Evolutionary conservation across 92 coral and sea anemone genomes (phyloP), one percentile per base, ranked within the genome.

Genomic region (Bergia sp.): DNA sequence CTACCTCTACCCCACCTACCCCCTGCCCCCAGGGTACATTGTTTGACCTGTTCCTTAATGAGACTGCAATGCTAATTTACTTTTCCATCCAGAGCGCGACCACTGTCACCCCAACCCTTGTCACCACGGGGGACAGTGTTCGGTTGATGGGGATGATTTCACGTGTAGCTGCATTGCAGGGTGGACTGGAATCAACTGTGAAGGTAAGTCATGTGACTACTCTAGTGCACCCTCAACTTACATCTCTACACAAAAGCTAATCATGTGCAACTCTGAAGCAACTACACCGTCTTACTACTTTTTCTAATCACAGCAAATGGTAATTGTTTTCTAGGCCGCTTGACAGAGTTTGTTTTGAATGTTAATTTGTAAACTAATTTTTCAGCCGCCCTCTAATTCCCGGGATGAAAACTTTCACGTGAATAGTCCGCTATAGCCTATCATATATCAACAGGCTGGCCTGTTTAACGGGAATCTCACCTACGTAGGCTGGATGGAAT

Each of bases 21-120:
- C 10, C 13, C 15, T 7, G 13, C 10, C 57, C 57, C 1, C 10
- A 50, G 57, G 57, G 57, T 50, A 7, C 0, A 53, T 53, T 53
- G 58, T 53, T 53, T 53, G 58, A 53, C 16, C 58, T 53, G 58
- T 53, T 53, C 58, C 58, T 53, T 47, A 47, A 47, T 47, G 9
- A 47, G 12, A 47, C 10, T 7, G 10, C 53, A 1, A 12, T 43
- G 61, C 37, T 45, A 18, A 7, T 21, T 49, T 53, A 23, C 0
- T 1, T 78, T 65, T 80, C 75, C 36, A 42, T 79, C 5, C 72
- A 96, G 99, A 91, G 49, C 96, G 88, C 53, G 98, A 97, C 23
- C 94, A 82, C 86, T 97, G 98, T 73, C 99, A 95, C 75, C 99
- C 99, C 43, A 97, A 94, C 92, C 99, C 99, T 5, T 97, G 99